These are phyloP conservation scores for Bothrops jararaca DNA, from an alignment of 2,113 vertebrate species.

Conservation along the genomic window DNA sequence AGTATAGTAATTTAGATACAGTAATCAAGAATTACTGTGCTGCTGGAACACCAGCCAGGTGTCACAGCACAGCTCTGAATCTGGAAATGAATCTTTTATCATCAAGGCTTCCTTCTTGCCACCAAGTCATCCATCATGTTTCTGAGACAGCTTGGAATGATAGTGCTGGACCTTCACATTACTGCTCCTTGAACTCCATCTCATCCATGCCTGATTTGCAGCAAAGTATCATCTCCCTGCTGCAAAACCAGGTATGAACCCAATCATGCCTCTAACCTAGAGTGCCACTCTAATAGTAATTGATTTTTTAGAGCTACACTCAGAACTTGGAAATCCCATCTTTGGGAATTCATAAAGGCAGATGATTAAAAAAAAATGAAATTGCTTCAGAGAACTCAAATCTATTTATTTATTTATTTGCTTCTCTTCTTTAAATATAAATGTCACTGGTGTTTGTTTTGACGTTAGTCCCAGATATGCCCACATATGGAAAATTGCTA, in stretches of 20 bases:
- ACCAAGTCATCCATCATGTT: constrained; percentile 74
- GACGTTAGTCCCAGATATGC: not conserved
- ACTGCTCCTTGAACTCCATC: constrained; percentile 78
- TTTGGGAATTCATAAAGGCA: constrained; percentile 28
- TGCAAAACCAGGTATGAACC: constrained; percentile 66
- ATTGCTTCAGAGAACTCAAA: not conserved
- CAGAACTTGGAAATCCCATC: constrained; percentile 34
- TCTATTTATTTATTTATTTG: not conserved
- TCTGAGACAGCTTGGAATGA: constrained; percentile 71
- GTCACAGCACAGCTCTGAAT: constrained; percentile 49
- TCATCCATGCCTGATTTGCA: constrained; percentile 71
- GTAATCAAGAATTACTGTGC: constrained; percentile 62
- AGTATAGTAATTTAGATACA: constrained; percentile 54
- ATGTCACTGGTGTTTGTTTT: constrained; percentile 21
- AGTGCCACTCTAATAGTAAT: constrained; percentile 67
- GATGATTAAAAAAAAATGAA: constrained; percentile 16
- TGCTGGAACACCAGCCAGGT: constrained; percentile 61
- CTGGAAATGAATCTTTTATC: constrained; percentile 71
- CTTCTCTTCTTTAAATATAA: not conserved
- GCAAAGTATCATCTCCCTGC: constrained; percentile 57
- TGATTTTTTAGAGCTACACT: constrained; percentile 67
- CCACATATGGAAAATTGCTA: not conserved
- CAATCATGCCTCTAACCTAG: constrained; percentile 67
- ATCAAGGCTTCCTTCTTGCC: constrained; percentile 69
- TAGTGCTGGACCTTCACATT: constrained; percentile 69